Base-by-base conservation (phyloP, 1,140 invertebrate species). In the Maniola jurtina region DNA sequence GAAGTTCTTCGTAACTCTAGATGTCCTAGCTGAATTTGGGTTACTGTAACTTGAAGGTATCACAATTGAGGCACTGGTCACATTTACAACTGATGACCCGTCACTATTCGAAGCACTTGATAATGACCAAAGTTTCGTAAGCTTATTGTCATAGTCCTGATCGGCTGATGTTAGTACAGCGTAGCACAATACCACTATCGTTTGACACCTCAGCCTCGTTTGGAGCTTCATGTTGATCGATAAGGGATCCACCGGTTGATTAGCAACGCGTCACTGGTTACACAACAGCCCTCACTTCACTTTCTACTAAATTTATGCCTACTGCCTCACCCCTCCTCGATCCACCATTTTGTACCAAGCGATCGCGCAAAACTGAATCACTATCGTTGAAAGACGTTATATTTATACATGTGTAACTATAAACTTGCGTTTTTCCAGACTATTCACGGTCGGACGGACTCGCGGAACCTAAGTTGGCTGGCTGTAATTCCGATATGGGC, bases 321-420 rank as follows among this genome's bases (percentile, higher is more conserved):
- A 73, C 33, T 75, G 48, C 71, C 67, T 73, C 71, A 79, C 75
- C 79, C 79, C 78, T 68, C 72, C 73, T 77, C 73, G 76, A 71
- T 79, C 79, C 83, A 88, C 75, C 85, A 88, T 89, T 88, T 88
- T 86, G 80, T 81, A 70, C 69, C 84, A 84, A 88, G 83, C 81
- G 83, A 81, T 84, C 83, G 84, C 83, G 87, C 75, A 84, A 86
- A 88, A 89, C 87, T 89, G 87, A 89, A 85, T 86, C 81, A 82
- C 78, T 78, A 66, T 86, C 70, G 81, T 81, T 73, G 73, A 60
- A 59, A 73, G 76, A 73, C 82, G 86, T 80, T 85, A 88, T 88
- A 88, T 88, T 88, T 88, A 88, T 88, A 88, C 84, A 84, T 81
- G 86, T 86, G 80, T 83, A 72, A 75, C 70, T 84, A 77, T 86